A percentile compares a stretch with the other conserved stretches of the same genome.
phyloP scores from a whole-genome alignment of 2,888 invertebrate species.

The Osmoderma eremita region DNA sequence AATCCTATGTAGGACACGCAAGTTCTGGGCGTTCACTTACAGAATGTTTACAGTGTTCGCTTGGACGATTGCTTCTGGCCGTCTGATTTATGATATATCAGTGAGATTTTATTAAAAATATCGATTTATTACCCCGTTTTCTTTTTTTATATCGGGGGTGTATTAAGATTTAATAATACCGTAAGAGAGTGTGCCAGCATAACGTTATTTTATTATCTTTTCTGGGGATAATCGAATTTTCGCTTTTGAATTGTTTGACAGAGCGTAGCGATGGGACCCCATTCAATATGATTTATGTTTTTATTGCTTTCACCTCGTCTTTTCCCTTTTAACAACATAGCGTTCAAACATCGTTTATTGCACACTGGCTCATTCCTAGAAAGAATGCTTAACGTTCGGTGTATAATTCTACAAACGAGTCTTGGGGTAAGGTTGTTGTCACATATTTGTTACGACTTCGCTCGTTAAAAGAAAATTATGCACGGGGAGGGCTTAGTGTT shows the following conservation, averaged over 20 bases:
- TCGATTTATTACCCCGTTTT: slow-evolving; percentile 53
- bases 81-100: slow-evolving; percentile 46
- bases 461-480: slow-evolving; percentile 6
- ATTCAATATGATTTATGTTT: slow-evolving; percentile 32
- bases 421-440: slow-evolving; percentile 26
- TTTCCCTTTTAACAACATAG: slow-evolving; percentile 16
- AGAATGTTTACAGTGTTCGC: slow-evolving; percentile 58
- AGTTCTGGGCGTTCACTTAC: slow-evolving; percentile 59
- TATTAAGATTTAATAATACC: slow-evolving; percentile 41
- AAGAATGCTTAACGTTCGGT: slow-evolving; percentile 23
- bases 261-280: slow-evolving; percentile 10
- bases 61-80: slow-evolving; percentile 54
- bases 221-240: slow-evolving; percentile 1
- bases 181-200: slow-evolving; percentile 5
- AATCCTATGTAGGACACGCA: slow-evolving; percentile 59
- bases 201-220: slow-evolving; percentile 1
- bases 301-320: slow-evolving; percentile 18
- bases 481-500: slow-evolving; percentile 2
- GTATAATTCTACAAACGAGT: slow-evolving; percentile 23
- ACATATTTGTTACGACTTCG: slow-evolving; percentile 15
- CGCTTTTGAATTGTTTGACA: slow-evolving; percentile 15
- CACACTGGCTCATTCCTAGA: slow-evolving; percentile 3
- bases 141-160: slow-evolving; percentile 37
- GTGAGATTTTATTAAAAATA: slow-evolving; percentile 60
- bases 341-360: slow-evolving; percentile 1